Evolutionary conservation across 2,888 invertebrate species (phyloP), one percentile per base, ranked within the genome.

Genomic region (Tetrapedia diversipes): DNA sequence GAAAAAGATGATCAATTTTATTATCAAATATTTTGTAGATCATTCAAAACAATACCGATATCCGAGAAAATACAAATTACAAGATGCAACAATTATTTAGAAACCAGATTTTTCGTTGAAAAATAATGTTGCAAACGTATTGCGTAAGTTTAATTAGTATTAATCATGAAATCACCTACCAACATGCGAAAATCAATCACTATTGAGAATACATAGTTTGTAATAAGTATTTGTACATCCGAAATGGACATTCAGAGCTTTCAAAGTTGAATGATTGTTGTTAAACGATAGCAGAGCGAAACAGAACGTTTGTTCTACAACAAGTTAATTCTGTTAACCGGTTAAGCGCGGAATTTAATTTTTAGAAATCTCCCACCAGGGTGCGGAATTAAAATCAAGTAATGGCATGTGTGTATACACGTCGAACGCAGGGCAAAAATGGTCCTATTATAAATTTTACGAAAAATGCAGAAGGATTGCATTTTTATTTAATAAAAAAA

Each of bases 161-260:
- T 19, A 19, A 19, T 11, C 45, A 39, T 16, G 10, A 39, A 41
- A 56, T 11, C 19, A 49, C 4, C 24, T 19, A 41, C 37, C 41
- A 27, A 67, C n/a, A 27, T 67, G 57, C 51, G 51, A 69, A 37
- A 56, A 56, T 56, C 39, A 65, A 56, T 70, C 47, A 65, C 54
- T 64, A 63, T 69, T 63, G n/a, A n/a, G n/a, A n/a, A n/a, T 22
- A 54, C 4, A 24, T 60, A 45, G 29, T 72, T n/a, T 53, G 14
- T 43, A 43, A 37, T 69, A 68, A 49, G 41, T 24, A 59, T 29
- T 47, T 54, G 39, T 60, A 19, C 24, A 27, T 68, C 29, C 19
- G 16, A 32, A 45, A 34, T 10, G 8, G 32, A 29, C 32, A 51
- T 37, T 14, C 1, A 14, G n/a, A 45, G n/a, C 7, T 29, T 39